Conservation (phyloP, 2,888 invertebrate species). For the Villa cingulata region DNA sequence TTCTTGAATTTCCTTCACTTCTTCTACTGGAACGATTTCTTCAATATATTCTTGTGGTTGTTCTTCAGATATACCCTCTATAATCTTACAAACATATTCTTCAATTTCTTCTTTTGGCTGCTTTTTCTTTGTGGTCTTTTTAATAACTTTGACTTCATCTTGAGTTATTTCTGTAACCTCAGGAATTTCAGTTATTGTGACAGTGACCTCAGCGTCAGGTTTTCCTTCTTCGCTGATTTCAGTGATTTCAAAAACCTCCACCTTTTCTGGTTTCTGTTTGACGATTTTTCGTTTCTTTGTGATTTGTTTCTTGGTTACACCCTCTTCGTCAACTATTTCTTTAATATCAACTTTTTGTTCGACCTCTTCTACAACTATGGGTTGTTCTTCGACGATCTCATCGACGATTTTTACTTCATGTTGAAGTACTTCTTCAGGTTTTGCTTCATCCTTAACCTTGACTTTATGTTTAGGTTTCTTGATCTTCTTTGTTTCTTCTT, state of each 20-base stretch:
- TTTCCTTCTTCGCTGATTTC: constrained; percentile 31
- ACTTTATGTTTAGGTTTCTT: not conserved
- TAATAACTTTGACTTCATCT: not conserved
- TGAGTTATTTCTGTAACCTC: constrained; percentile 8
- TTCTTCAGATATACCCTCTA: too few species aligned
- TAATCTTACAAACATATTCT: too few species aligned
- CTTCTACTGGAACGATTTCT: too few species aligned
- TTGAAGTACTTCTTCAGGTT: not conserved
- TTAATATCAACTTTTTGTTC: constrained; percentile 16
- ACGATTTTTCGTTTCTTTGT: constrained; percentile 30
- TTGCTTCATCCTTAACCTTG: not conserved
- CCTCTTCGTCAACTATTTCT: constrained; percentile 21
- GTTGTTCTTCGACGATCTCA: too few species aligned
- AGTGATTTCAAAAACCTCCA: constrained; percentile 35
- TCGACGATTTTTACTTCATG: too few species aligned
- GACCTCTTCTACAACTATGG: constrained; percentile 13
- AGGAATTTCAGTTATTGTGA: constrained; percentile 31
- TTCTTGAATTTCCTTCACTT: too few species aligned
- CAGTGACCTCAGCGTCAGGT: constrained; percentile 35
- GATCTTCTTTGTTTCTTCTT: too few species aligned
- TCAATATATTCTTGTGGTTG: too few species aligned
- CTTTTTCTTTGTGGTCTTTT: too few species aligned
- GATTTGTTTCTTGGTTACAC: constrained; percentile 25
- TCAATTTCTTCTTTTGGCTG: too few species aligned
- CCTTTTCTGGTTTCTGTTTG: constrained; percentile 33